Base-by-base conservation (phyloP, 2,797 vertebrate species). In the Vireo griseus region DNA sequence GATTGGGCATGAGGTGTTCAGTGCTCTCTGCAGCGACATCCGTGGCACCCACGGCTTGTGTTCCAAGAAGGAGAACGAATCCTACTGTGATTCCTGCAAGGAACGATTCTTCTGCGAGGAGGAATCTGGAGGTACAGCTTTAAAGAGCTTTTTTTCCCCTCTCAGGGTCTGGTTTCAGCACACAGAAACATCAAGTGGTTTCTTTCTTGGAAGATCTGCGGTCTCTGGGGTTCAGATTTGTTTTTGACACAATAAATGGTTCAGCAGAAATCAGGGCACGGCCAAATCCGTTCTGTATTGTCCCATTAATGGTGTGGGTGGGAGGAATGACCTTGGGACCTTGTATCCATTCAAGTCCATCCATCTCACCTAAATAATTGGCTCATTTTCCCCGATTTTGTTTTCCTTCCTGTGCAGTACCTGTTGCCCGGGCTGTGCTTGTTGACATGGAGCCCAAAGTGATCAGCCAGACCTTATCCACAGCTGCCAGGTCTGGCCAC, bases 401-500 rank as follows among this genome's bases (percentile, higher is more conserved):
- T 39, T 93, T 57, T 55, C 57, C 29, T 66, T 47, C 47, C 52
- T 37, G 1, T 79, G 20, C 94, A 99, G 99, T 97, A 14, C 97
- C 98, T 13, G 74, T 97, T 71, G 99, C 99, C 47, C 98, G 99
- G 65, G 98, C 99, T 26, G 98, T 99, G 48, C 98, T 99, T 72
- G 95, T 99, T 54, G 99, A 99, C 96, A 99, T 99, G 99, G 99
- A 99, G 96, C 98, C 99, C 51, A 99, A 99, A 98, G 99, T 99
- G 21, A 99, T 99, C 90, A 98, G 97, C 94, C 98, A 98, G 81
- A 98, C 98, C 17, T 92, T 99, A 45, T 95, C 96, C 77, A 97
- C 85, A 79, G 98, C 99, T 59, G 97, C 97, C 28, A 97, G 90
- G 31, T 98, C 98, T 74, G 98, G 98, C 80, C 97, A 33, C 93